Evolutionary conservation across 2,797 vertebrate species (phyloP).

Genomic region (Enoplosus armatus): DNA sequence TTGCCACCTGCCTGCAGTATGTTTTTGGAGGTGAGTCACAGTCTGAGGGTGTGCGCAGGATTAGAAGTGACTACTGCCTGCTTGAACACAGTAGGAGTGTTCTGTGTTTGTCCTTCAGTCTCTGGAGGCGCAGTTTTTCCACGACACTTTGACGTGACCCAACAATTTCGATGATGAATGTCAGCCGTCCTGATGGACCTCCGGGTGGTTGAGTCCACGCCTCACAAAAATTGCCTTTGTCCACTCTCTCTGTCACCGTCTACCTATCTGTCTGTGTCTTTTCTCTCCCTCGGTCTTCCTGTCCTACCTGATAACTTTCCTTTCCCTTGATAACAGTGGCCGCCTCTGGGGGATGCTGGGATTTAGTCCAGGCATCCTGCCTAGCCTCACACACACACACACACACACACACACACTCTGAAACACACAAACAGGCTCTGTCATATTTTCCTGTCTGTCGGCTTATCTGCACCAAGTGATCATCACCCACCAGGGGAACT

Average conservation of each 20-base stretch:
- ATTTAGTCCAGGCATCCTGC: slow-evolving; percentile 62
- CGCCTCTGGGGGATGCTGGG: slow-evolving; percentile 53
- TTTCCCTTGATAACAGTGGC: slow-evolving; percentile 51
- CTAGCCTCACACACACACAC: slow-evolving; percentile 31
- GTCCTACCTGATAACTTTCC: slow-evolving; percentile 64
- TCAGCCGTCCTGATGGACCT: slow-evolving; percentile 41
- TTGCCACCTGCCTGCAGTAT: slow-evolving; percentile 15
- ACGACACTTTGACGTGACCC: slow-evolving; percentile 24
- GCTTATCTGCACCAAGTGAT: slow-evolving; percentile 65
- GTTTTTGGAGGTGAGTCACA: slow-evolving; percentile 61
- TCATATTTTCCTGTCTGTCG: slow-evolving; percentile 60
- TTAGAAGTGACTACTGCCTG: slow-evolving; percentile 44
- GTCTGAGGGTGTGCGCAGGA: slow-evolving; percentile 29
- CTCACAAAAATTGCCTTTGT: slow-evolving; percentile 42
- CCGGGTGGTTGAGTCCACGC: slow-evolving; percentile 36
- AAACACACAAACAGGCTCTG: slow-evolving; percentile 42
- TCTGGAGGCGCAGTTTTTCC: slow-evolving; percentile 31
- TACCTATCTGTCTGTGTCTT: slow-evolving; percentile 41
- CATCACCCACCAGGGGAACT: slow-evolving; percentile 67
- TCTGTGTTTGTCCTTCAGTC: slow-evolving; percentile 53
- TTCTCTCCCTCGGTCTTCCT: slow-evolving; percentile 48
- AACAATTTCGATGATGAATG: slow-evolving; percentile 61
- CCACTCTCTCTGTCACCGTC: slow-evolving; percentile 55
- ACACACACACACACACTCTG: slow-evolving; percentile 16
- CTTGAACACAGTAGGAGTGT: slow-evolving; percentile 39